A percentile compares a stretch with the other conserved stretches of the same genome.
Evolutionary conservation across 2,888 invertebrate species (phyloP).

Genomic region (Pristionchus maxplancki): DNA sequence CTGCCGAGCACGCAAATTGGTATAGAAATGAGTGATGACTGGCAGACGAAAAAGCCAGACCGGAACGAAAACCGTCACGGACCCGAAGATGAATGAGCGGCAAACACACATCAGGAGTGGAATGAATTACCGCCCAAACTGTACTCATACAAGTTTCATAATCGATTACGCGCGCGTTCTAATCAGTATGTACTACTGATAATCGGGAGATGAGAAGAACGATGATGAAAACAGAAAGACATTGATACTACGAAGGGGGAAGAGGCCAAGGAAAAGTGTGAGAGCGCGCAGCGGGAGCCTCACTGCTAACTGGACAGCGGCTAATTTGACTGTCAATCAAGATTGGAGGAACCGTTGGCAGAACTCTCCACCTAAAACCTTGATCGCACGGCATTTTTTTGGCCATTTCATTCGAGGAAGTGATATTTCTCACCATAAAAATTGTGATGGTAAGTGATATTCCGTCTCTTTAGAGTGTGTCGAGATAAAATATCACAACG

Average conservation of each 20-base stretch:
- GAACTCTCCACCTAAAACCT: too few species aligned
- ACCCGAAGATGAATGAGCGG: not conserved
- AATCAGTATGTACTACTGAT: not conserved
- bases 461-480: too few species aligned
- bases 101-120: not conserved
- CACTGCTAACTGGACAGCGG: not conserved
- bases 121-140: not conserved
- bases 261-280: not conserved
- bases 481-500: not conserved
- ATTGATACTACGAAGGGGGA: not conserved
- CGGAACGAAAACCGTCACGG: not conserved
- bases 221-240: not conserved
- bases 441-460: not conserved
- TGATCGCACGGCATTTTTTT: not conserved
- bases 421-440: not conserved
- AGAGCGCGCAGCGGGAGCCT: not conserved
- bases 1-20: not conserved
- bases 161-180: not conserved
- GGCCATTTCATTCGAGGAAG: not conserved
- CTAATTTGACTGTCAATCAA: not conserved
- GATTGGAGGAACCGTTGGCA: not conserved
- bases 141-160: not conserved
- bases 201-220: not conserved
- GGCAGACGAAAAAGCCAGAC: not conserved
- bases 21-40: not conserved